phyloP scores from a whole-genome alignment of 1,140 invertebrate species.

The Rhyzopertha dominica region DNA sequence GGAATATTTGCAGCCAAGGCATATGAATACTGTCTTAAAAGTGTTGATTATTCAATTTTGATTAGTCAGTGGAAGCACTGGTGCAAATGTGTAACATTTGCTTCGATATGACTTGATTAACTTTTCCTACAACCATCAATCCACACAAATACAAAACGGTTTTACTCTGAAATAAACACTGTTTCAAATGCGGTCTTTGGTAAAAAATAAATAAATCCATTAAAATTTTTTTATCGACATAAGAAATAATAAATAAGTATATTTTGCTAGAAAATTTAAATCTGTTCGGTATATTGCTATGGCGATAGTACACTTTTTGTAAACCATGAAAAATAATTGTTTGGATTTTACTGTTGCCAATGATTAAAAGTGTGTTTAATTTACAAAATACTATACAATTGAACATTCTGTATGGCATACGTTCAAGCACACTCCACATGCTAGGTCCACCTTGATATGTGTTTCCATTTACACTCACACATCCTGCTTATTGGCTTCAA shows the following conservation, averaged over 20 bases:
- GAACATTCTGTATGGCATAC: constrained; percentile 28
- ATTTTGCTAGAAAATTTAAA: constrained; percentile 13
- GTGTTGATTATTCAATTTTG: no score
- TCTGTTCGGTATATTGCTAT: constrained; percentile 29
- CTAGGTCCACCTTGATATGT: constrained; percentile 31
- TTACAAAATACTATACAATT: constrained; percentile 36
- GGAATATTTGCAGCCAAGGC: no score
- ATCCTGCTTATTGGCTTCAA: constrained; percentile 1
- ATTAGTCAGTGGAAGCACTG: no score
- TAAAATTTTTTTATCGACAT: constrained; percentile 13
- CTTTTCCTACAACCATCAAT: no score
- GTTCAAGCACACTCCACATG: constrained; percentile 23
- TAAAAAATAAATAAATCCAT: constrained; percentile 5
- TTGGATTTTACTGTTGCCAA: constrained; percentile 18
- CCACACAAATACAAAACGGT: constrained; percentile 12
- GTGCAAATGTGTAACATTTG: no score
- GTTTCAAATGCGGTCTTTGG: constrained; percentile 2
- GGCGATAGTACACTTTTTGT: constrained; percentile 27
- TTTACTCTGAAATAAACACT: constrained; percentile 23
- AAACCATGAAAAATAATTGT: constrained; percentile 17
- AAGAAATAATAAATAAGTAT: constrained; percentile 14
- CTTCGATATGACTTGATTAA: no score
- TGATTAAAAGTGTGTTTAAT: constrained; percentile 34
- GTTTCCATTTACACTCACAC: constrained; percentile 9
- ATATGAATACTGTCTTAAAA: no score